Evolutionary conservation across 2,113 vertebrate species (phyloP).

Genomic region (Cacatua alba): DNA sequence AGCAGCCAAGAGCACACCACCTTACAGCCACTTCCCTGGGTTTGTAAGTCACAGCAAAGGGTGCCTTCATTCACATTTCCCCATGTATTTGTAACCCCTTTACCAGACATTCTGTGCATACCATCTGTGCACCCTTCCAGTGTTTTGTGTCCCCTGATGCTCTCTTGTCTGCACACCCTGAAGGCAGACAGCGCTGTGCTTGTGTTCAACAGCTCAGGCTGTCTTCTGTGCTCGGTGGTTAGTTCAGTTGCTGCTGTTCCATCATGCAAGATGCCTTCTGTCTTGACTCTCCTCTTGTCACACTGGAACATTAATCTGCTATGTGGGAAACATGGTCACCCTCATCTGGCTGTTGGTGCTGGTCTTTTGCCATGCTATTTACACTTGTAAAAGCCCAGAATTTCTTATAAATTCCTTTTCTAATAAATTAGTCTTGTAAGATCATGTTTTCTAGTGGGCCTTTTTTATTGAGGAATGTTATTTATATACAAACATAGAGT

Average conservation of each 20-base stretch:
- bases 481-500: not conserved
- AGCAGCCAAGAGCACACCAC: not conserved
- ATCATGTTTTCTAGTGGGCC: not conserved
- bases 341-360: not conserved
- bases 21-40: not conserved
- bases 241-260: not conserved
- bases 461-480: constrained; percentile 7
- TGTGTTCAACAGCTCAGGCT: not conserved
- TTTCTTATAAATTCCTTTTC: not conserved
- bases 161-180: not conserved
- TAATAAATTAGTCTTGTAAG: not conserved
- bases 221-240: not conserved
- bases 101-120: not conserved
- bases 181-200: not conserved
- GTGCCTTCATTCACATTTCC: not conserved
- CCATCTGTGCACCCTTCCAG: not conserved
- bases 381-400: not conserved
- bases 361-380: not conserved
- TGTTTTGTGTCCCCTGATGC: not conserved
- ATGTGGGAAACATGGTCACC: not conserved
- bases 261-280: not conserved
- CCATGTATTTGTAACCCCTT: not conserved
- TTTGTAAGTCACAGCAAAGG: not conserved
- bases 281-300: not conserved
- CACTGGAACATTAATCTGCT: not conserved